Conservation (phyloP, 2,113 vertebrate species). For the Fregata magnificens region DNA sequence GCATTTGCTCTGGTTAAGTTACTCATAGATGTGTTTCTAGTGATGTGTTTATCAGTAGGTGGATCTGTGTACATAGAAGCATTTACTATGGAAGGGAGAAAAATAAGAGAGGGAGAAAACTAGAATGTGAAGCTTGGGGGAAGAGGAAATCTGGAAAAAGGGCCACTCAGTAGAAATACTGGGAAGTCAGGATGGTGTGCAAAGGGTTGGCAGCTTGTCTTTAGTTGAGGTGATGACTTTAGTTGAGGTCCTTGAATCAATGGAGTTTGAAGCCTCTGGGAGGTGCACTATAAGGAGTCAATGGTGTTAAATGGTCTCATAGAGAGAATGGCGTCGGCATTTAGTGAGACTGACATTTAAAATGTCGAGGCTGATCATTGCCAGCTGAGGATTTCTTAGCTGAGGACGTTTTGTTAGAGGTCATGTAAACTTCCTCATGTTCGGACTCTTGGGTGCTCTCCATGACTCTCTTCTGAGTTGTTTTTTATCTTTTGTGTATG, state of each 20-base stretch:
- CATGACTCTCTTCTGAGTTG: not conserved
- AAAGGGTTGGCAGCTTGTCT: not conserved
- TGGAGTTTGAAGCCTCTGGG: not conserved
- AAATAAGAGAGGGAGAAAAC: not conserved
- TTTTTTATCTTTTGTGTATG: conserved; percentile 9
- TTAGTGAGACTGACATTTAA: not conserved
- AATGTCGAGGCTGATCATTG: not conserved
- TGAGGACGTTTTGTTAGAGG: not conserved
- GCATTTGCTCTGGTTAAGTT: not conserved
- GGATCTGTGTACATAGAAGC: not conserved
- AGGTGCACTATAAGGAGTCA: not conserved
- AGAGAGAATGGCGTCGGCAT: not conserved
- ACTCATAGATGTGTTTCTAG: not conserved
- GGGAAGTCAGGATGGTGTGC: not conserved
- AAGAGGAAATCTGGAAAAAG: not conserved
- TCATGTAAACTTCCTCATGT: not conserved
- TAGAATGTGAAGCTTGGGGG: not conserved
- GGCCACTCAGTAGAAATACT: not conserved
- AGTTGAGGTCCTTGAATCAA: not conserved
- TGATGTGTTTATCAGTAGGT: not conserved
- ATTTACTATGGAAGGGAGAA: not conserved
- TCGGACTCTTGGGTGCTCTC: not conserved
- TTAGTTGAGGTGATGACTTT: not conserved
- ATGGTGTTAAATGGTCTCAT: conserved; percentile 1
- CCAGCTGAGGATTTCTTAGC: conserved; percentile 21